Base-by-base conservation (phyloP, 2,113 vertebrate species). In the Scolopax mira region DNA sequence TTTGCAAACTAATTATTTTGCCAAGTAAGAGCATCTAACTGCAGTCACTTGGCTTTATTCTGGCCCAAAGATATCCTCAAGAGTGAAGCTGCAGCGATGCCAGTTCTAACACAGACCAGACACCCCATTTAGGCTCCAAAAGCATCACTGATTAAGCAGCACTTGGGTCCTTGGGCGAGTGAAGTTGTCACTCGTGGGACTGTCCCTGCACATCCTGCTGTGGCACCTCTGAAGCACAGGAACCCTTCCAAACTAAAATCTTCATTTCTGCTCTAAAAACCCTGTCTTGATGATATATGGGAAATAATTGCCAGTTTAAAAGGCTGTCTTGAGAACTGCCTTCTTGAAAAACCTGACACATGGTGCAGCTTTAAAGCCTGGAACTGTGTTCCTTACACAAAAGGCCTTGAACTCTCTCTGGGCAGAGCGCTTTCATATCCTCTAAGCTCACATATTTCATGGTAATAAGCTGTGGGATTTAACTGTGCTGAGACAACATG, bases 401-500 rank as follows among this genome's bases (percentile, higher is more conserved):
- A 92, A 78, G 64, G 89, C 95, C 92, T 88, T 94, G 74, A 97
- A 93, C 92, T 97, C 69, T 92, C 92, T 89, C 90, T 94, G 85
- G 55, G 77, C 93, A 96, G 89, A 93, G 85, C n/a, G 57, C 81
- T 95, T 91, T 97, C 89, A 92, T 94, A 91, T 97, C 70, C 90
- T 93, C 83, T 67, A 74, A 80, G 79, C 70, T 93, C 87, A 90
- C 52, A 35, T 84, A 73, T 90, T 97, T 94, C 96, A 96, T 97
- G 92, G 46, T 97, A 96, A 98, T 97, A 87, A 97, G 94, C 77
- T 94, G 60, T 86, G 96, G 89, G 96, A 97, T 86, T 98, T 96
- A 35, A 69, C 62, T 72, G 72, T 75, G 85, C 49, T 44, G 58
- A 66, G 90, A 93, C 77, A 94, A 85, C 65, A 78, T 69, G 84